Percentiles rank a stretch among this genome's conserved stretches.
Conservation (phyloP, 2,797 vertebrate species). For the Bucorvus abyssinicus region DNA sequence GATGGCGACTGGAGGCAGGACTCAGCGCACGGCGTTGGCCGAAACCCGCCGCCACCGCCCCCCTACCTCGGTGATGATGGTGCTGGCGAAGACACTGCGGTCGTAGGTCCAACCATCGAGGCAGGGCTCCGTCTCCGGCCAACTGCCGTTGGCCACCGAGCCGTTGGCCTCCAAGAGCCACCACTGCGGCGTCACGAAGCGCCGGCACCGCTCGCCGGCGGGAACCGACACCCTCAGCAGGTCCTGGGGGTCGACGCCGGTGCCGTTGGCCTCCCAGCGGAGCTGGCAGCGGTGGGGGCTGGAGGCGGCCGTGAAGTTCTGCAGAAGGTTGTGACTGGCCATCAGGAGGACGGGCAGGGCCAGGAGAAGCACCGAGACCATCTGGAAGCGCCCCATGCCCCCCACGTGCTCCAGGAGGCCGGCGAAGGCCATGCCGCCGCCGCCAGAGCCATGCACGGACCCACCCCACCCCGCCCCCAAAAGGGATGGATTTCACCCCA, state of each 20-base stretch:
- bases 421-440: slow-evolving; percentile 79
- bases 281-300: slow-evolving; percentile 76
- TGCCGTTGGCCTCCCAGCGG: slow-evolving; percentile 8
- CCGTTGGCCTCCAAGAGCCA: slow-evolving; percentile 73
- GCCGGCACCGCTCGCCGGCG: slow-evolving; percentile 73
- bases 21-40: no score
- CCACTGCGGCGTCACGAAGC: slow-evolving; percentile 81
- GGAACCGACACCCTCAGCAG: slow-evolving; percentile 75
- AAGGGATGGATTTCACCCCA: neutral
- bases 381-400: slow-evolving; percentile 85
- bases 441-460: neutral
- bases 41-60: rapidly evolving
- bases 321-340: slow-evolving; percentile 89
- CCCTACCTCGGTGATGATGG: slow-evolving; percentile 84
- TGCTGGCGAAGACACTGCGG: slow-evolving; percentile 76
- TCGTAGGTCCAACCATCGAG: slow-evolving; percentile 84
- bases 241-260: neutral
- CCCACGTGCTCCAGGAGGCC: slow-evolving; percentile 84
- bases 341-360: slow-evolving; percentile 81
- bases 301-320: slow-evolving; percentile 85
- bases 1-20: neutral
- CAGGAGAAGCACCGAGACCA: slow-evolving; percentile 78
- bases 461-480: no score
- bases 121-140: slow-evolving; percentile 75
- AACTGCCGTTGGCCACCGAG: neutral